phyloP scores from a whole-genome alignment of 1,140 invertebrate genomes.

The Zeugodacus cucurbitae region DNA sequence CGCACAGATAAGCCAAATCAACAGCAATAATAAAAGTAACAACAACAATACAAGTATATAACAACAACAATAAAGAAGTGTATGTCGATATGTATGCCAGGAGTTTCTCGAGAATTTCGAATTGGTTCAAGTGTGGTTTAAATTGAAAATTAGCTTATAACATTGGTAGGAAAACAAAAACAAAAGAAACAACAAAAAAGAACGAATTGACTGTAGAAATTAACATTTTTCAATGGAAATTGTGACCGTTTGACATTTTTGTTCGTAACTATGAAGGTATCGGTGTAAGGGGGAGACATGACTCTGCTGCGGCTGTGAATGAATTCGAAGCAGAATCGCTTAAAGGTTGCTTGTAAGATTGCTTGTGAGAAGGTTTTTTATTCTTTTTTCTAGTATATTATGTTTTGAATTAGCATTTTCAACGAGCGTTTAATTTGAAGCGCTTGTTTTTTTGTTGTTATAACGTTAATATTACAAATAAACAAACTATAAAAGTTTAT shows the following conservation, averaged over 20 bases:
- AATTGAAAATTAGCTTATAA: conserved; percentile 11
- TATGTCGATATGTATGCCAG: not conserved
- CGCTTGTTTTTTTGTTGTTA: not conserved
- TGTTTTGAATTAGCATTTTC: not conserved
- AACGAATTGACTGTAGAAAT: not conserved
- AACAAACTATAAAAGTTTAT: not conserved
- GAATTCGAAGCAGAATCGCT: not conserved
- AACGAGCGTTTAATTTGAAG: not conserved
- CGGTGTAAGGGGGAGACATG: not conserved
- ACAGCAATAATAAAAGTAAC: not conserved
- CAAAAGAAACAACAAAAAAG: not conserved
- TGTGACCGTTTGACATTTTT: not conserved
- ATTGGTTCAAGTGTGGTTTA: not conserved
- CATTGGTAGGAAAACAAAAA: not conserved
- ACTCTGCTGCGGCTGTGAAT: not conserved
- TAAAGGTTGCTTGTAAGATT: not conserved
- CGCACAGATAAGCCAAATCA: conserved; percentile 3
- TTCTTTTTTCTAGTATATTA: not conserved
- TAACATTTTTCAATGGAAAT: conserved; percentile 20
- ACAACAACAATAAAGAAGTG: not conserved
- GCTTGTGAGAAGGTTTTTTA: not conserved
- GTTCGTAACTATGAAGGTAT: not conserved
- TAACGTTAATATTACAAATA: not conserved
- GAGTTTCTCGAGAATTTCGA: not conserved
- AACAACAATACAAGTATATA: not conserved